Evolutionary conservation across 2,797 vertebrate species (phyloP).

Genomic region (Dipus sagitta): DNA sequence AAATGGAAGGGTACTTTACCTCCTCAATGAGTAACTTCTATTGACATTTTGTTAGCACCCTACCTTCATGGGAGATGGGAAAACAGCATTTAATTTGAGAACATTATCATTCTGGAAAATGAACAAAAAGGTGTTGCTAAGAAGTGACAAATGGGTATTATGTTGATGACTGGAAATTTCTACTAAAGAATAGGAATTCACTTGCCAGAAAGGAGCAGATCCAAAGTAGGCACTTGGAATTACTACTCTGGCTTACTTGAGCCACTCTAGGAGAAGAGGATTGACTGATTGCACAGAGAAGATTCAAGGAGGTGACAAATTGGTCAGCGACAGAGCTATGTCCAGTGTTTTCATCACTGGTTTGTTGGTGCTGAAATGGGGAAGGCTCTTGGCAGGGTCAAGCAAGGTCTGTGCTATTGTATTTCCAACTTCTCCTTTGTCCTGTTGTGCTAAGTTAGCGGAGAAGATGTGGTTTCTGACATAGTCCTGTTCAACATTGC

Average conservation of each 20-base stretch:
- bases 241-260: not conserved
- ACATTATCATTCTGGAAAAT: not conserved
- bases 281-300: not conserved
- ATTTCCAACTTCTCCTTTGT: not conserved
- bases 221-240: not conserved
- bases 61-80: not conserved
- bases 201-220: not conserved
- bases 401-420: not conserved
- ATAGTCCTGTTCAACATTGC: not conserved
- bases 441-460: not conserved
- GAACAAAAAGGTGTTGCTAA: not conserved
- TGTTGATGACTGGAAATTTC: not conserved
- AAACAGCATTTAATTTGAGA: constrained; percentile 15
- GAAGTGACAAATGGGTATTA: not conserved
- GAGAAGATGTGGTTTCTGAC: not conserved
- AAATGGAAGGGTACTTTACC: not conserved
- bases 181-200: not conserved
- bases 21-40: not conserved
- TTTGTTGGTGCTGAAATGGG: not conserved
- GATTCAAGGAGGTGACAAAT: not conserved
- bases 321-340: not conserved
- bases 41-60: constrained; percentile 1
- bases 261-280: not conserved
- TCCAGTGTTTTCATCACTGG: not conserved
- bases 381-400: not conserved